Evolutionary conservation across 2,888 invertebrate genomes (phyloP).

Genomic region (Ditula angustiorana): DNA sequence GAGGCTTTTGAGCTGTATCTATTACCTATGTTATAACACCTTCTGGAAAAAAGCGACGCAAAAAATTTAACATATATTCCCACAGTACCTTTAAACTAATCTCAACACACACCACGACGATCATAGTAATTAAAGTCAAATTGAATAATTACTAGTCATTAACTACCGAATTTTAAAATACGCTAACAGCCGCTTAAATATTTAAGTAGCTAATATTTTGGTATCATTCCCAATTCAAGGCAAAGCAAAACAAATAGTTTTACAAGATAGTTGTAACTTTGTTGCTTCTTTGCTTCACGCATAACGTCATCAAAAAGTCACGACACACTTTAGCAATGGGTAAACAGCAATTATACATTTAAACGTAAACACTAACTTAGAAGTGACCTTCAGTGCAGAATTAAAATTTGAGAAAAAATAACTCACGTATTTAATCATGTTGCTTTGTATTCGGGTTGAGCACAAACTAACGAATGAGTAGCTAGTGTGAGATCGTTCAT

Average conservation of each 20-base stretch:
- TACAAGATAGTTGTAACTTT: neutral
- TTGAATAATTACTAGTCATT: no score
- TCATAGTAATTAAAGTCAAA: no score
- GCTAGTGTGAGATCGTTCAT: conserved; percentile 72
- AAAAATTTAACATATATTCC: no score
- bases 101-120: no score
- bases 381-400: conserved; percentile 45
- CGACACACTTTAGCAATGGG: conserved; percentile 59
- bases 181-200: neutral
- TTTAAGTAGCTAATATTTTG: neutral
- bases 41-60: no score
- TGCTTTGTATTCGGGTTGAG: conserved; percentile 78
- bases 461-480: conserved; percentile 83
- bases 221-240: neutral
- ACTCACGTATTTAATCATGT: conserved; percentile 84
- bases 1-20: no score
- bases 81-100: no score
- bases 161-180: no score
- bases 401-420: conserved; percentile 46
- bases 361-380: conserved; percentile 44
- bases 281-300: neutral
- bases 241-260: neutral
- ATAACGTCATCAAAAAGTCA: conserved; percentile 43
- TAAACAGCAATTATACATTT: conserved; percentile 50
- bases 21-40: no score